Evolutionary conservation across 1,140 invertebrate species (phyloP).

Genomic region (Zaprionus ornatus): DNA sequence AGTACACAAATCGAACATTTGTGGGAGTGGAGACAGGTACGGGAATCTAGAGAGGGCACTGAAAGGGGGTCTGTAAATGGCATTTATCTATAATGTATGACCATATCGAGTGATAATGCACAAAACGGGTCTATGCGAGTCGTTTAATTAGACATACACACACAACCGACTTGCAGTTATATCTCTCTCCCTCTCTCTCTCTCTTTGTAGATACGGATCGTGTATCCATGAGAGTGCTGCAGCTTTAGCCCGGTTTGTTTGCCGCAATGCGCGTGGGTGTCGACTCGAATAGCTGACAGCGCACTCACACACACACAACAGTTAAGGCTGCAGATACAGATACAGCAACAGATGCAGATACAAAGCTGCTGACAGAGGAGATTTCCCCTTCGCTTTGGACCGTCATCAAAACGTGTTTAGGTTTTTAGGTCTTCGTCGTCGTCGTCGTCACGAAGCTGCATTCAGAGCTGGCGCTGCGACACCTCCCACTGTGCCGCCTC

Average conservation of each 20-base stretch:
- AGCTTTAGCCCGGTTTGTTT: conserved; percentile 33
- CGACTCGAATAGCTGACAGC: conserved; percentile 49
- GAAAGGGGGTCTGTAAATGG: conserved; percentile 13
- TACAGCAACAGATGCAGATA: conserved; percentile 10
- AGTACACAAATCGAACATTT: conserved; percentile 17
- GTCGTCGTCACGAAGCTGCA: conserved; percentile 50
- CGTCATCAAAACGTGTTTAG: conserved; percentile 75
- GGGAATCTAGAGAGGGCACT: background rate
- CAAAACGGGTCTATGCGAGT: conserved; percentile 24
- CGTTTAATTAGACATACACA: conserved; percentile 37
- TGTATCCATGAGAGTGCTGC: conserved; percentile 58
- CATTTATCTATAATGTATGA: conserved; percentile 57
- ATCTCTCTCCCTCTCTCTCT: background rate
- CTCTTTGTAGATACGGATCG: conserved; percentile 41
- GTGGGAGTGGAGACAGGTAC: conserved; percentile 11
- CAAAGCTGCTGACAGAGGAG: conserved; percentile 3
- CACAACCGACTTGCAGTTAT: background rate
- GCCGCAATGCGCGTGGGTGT: conserved; percentile 61
- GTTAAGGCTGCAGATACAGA: conserved; percentile 2
- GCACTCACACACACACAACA: conserved; percentile 11
- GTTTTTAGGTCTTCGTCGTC: conserved; percentile 58
- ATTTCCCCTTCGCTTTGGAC: conserved; percentile 33
- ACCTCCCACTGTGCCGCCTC: conserved; percentile 9
- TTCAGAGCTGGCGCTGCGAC: background rate
- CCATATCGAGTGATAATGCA: conserved; percentile 39